These are phyloP conservation scores for Leptosomus discolor DNA, from an alignment of 2,113 vertebrate genomes.

Conservation along the genomic window DNA sequence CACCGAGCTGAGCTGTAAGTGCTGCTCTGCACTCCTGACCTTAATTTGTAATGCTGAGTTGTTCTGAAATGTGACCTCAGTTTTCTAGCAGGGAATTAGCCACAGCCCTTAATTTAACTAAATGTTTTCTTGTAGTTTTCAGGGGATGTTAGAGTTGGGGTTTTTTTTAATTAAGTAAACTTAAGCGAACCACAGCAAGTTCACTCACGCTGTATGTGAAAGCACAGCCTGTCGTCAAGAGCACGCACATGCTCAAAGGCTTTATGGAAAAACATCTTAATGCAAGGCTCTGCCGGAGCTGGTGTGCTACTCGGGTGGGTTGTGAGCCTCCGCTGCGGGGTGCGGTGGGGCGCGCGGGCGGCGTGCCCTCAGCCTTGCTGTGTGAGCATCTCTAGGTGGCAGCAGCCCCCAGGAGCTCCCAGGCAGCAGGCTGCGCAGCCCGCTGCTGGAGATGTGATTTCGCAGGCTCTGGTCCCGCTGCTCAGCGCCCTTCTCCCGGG, in stretches of 20 bases:
- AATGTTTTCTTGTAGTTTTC: neutral
- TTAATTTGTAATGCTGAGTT: neutral
- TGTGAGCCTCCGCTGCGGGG: neutral
- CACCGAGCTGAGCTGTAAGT: neutral
- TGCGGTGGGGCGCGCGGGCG: neutral
- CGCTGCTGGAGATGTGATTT: neutral
- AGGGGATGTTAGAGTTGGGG: neutral
- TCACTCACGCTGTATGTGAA: rapidly evolving
- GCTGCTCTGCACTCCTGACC: neutral
- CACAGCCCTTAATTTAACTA: neutral
- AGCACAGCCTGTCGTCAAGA: neutral
- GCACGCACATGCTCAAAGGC: rapidly evolving
- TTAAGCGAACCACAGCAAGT: neutral
- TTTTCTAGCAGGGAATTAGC: neutral
- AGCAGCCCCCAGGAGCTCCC: conserved; percentile 54
- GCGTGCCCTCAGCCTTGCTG: neutral
- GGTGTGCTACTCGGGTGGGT: neutral
- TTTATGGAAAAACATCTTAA: neutral
- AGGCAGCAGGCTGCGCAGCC: neutral
- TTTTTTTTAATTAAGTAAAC: neutral
- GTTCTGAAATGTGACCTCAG: neutral
- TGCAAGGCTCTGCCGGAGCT: neutral
- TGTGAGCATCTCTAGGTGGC: conserved; percentile 50
- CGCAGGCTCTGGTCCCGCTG: neutral
- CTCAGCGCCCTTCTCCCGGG: neutral